A percentile compares a stretch with the other conserved stretches of the same genome.
Conservation (phyloP, 2,888 invertebrate species). For the Latrodectus hesperus region DNA sequence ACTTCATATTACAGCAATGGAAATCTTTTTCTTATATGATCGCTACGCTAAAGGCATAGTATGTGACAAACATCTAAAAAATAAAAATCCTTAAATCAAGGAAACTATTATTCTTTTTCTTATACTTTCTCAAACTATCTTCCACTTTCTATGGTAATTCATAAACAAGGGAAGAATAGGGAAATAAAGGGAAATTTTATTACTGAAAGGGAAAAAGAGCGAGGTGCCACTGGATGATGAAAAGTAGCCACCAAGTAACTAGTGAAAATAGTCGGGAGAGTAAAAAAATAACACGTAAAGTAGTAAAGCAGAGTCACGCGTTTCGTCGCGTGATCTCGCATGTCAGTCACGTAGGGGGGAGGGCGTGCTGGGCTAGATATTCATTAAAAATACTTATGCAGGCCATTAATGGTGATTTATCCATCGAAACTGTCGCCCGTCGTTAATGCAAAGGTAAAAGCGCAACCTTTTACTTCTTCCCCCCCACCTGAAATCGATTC, state of each 20-base stretch:
- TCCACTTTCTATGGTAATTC: too few relatives aligned
- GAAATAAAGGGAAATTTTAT: background rate
- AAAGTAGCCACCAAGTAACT: constrained; percentile 11
- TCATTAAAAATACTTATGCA: constrained; percentile 70
- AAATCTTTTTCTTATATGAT: too few relatives aligned
- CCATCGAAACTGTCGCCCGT: constrained; percentile 67
- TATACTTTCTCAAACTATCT: too few relatives aligned
- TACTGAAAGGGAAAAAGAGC: constrained; percentile 16
- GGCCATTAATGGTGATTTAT: constrained; percentile 70
- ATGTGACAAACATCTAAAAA: too few relatives aligned
- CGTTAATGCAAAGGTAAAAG: constrained; percentile 68
- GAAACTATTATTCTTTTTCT: too few relatives aligned
- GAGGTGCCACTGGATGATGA: background rate
- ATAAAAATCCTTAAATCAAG: too few relatives aligned
- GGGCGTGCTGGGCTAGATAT: constrained; percentile 63
- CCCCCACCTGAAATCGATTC: constrained; percentile 57
- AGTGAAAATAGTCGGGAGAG: background rate
- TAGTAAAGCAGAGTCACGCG: constrained; percentile 53
- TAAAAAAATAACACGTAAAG: constrained; percentile 10
- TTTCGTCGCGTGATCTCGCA: constrained; percentile 55
- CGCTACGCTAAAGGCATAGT: too few relatives aligned
- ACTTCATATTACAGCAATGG: too few relatives aligned
- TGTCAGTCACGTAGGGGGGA: constrained; percentile 55
- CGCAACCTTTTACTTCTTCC: constrained; percentile 43
- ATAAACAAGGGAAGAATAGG: background rate